Evolutionary conservation across 2,888 invertebrate genomes (phyloP).

Genomic region (Papilio gigon): DNA sequence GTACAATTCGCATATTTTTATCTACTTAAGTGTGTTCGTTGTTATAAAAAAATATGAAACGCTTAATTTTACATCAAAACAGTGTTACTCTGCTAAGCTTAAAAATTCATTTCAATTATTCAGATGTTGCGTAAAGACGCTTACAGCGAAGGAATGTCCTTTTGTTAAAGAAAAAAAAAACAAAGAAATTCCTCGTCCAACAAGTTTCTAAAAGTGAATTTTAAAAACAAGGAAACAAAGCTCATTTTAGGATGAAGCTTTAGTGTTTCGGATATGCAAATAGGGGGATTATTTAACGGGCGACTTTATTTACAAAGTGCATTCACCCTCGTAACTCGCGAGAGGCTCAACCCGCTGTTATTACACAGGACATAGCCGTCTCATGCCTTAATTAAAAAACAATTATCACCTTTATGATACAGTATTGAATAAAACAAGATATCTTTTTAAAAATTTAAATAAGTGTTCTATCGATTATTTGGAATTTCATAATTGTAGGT

Average conservation of each 20-base stretch:
- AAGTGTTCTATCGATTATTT: too few species aligned
- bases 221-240: neutral
- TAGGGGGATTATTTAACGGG: slow-evolving; percentile 61
- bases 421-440: slow-evolving; percentile 19
- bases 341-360: slow-evolving; percentile 69
- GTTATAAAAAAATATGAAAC: neutral
- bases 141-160: slow-evolving; percentile 11
- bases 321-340: slow-evolving; percentile 69
- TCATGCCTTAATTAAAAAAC: slow-evolving; percentile 7
- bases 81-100: neutral
- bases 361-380: slow-evolving; percentile 43
- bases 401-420: slow-evolving; percentile 10
- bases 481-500: too few species aligned
- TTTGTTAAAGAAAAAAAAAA: slow-evolving; percentile 21
- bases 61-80: neutral
- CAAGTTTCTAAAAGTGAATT: neutral
- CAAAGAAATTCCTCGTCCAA: neutral
- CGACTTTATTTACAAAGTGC: slow-evolving; percentile 67
- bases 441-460: too few species aligned
- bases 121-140: slow-evolving; percentile 15
- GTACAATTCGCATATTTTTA: neutral
- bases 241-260: slow-evolving; percentile 11
- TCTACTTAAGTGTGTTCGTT: too few species aligned
- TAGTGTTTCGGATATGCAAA: slow-evolving; percentile 46
- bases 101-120: slow-evolving; percentile 21